Conservation (phyloP, 1,140 invertebrate species). For the Scaptodrosophila lebanonensis region DNA sequence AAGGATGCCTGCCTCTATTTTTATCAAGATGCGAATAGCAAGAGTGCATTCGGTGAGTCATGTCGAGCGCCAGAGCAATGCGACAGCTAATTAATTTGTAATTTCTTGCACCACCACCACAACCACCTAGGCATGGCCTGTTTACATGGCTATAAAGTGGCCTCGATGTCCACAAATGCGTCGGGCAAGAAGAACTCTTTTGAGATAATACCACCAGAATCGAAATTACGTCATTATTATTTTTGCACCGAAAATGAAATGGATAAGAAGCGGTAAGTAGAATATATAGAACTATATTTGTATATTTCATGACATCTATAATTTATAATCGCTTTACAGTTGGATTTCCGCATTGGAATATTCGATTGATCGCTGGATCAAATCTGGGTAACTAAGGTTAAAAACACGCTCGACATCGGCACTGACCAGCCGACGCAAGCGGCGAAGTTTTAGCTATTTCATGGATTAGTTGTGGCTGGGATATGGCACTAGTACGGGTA, state of each 20-base stretch:
- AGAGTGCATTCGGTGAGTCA: conserved; percentile 88
- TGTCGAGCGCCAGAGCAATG: conserved; percentile 11
- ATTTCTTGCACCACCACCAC: conserved; percentile 14
- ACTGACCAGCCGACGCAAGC: conserved; percentile 50
- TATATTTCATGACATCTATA: not conserved
- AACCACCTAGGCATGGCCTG: conserved; percentile 89
- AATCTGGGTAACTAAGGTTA: conserved; percentile 85
- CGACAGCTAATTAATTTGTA: conserved; percentile 49
- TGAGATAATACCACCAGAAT: conserved; percentile 91
- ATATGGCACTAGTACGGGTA: conserved; percentile 68
- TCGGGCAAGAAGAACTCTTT: conserved; percentile 92
- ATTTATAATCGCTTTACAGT: conserved; percentile 79
- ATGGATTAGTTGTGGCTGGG: conserved; percentile 49
- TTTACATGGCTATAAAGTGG: conserved; percentile 95
- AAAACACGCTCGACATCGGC: conserved; percentile 66
- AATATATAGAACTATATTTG: not conserved
- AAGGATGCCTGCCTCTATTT: conserved; percentile 97
- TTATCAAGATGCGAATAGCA: conserved; percentile 91
- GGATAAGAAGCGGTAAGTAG: conserved; percentile 92
- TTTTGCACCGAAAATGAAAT: conserved; percentile 96
- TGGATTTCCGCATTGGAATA: conserved; percentile 96
- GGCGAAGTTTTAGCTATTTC: conserved; percentile 68
- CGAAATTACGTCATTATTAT: conserved; percentile 91
- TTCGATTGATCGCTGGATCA: conserved; percentile 97
- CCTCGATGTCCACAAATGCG: conserved; percentile 83